A percentile compares a stretch with the other conserved stretches of the same genome.
Conservation (phyloP, 2,113 vertebrate species). For the Larimichthys crocea region DNA sequence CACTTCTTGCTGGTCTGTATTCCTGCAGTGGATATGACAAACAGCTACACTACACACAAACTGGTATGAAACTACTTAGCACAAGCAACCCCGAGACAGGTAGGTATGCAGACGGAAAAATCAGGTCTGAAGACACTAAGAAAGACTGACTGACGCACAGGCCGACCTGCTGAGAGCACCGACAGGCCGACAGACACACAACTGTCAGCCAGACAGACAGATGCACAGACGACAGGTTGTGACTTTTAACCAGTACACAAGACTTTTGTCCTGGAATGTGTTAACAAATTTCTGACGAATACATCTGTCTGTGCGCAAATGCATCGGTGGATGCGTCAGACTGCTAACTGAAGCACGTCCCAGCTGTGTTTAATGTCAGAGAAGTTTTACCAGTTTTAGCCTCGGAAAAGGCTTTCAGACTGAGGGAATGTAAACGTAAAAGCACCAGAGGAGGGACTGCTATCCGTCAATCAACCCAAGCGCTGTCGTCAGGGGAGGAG, state of each 20-base stretch:
- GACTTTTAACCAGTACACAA: slow-evolving; percentile 31
- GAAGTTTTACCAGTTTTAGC: slow-evolving; percentile 56
- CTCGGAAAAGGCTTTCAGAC: slow-evolving; percentile 42
- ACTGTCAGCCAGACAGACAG: slow-evolving; percentile 26
- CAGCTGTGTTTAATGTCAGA: slow-evolving; percentile 30
- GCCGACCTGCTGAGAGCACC: slow-evolving; percentile 18
- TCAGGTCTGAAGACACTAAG: neutral
- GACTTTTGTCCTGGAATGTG: slow-evolving; percentile 15
- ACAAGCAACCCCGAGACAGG: neutral
- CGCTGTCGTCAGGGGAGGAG: slow-evolving; percentile 56
- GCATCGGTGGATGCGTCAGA: slow-evolving; percentile 6
- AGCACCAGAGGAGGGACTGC: slow-evolving; percentile 47
- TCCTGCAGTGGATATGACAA: neutral
- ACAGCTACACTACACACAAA: neutral
- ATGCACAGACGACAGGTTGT: neutral
- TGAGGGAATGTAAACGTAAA: slow-evolving; percentile 54
- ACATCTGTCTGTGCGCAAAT: neutral
- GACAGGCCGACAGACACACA: slow-evolving; percentile 25
- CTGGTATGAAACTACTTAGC: neutral
- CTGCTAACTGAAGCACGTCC: slow-evolving; percentile 24
- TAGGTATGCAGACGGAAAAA: slow-evolving; percentile 5
- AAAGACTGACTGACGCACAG: slow-evolving; percentile 24
- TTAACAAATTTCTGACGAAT: slow-evolving; percentile 24
- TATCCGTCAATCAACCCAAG: slow-evolving; percentile 65
- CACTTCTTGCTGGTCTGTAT: neutral